A percentile compares a stretch with the other conserved stretches of the same genome.
Evolutionary conservation across 53 echinoderm and acorn worm genomes (phyloP).

Genomic region (Holothuria leucospilota): DNA sequence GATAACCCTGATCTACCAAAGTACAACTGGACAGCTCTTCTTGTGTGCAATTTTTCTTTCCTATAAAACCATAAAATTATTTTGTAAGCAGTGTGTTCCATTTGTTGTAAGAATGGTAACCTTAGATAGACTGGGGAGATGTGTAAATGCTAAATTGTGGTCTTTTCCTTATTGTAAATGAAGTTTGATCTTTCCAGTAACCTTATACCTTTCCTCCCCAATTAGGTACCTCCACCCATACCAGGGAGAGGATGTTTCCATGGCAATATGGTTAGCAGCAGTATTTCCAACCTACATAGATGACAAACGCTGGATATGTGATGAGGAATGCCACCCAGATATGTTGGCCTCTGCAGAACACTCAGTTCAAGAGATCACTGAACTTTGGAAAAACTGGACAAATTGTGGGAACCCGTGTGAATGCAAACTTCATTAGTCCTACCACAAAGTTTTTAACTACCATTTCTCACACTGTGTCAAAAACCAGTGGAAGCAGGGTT

Average conservation of each 20-base stretch:
- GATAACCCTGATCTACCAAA: too few species aligned
- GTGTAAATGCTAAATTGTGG: too few species aligned
- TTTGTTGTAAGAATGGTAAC: too few species aligned
- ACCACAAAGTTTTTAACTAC: background rate
- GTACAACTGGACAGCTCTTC: too few species aligned
- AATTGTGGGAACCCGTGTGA: slow-evolving; percentile 84
- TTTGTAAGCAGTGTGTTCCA: too few species aligned
- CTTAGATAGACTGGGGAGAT: too few species aligned
- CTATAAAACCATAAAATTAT: too few species aligned
- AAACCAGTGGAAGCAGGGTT: background rate
- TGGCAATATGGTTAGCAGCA: slow-evolving; percentile 92
- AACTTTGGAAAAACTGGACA: slow-evolving; percentile 73
- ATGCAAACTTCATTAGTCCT: slow-evolving; percentile 38
- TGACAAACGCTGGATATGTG: slow-evolving; percentile 85
- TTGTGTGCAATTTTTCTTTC: too few species aligned
- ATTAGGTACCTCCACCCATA: slow-evolving; percentile 70
- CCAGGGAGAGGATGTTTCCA: slow-evolving; percentile 95
- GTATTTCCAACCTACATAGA: slow-evolving; percentile 79
- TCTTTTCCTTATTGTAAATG: too few species aligned
- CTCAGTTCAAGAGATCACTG: slow-evolving; percentile 63
- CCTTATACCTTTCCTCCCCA: background rate
- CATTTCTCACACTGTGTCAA: background rate
- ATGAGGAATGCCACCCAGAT: slow-evolving; percentile 65
- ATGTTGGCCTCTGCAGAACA: slow-evolving; percentile 84
- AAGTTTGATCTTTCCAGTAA: background rate